phyloP scores from a whole-genome alignment of 2,888 invertebrate genomes.

The Dyspetes luteomarginatus region DNA sequence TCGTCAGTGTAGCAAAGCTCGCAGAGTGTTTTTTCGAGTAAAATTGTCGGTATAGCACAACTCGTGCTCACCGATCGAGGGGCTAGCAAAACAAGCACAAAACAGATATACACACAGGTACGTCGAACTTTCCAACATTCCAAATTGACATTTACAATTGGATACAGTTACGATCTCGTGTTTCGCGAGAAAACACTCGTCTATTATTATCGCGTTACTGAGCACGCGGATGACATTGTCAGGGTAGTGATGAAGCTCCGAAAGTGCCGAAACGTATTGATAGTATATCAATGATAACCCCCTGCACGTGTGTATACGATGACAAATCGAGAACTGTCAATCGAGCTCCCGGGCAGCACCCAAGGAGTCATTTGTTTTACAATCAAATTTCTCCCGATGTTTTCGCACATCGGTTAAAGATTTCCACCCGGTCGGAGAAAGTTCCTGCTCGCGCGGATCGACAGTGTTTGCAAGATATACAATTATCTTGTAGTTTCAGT shows the following conservation, averaged over 20 bases:
- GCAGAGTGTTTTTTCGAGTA: too few species aligned
- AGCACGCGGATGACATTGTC: neutral
- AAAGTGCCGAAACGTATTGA: slow-evolving; percentile 1
- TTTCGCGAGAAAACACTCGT: neutral
- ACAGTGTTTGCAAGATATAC: slow-evolving; percentile 1
- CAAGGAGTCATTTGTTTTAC: slow-evolving; percentile 19
- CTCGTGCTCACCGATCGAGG: neutral
- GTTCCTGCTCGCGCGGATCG: neutral
- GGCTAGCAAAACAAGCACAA: neutral
- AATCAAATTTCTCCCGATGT: slow-evolving; percentile 16
- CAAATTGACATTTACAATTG: neutral
- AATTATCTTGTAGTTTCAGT: slow-evolving; percentile 15
- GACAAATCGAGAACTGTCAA: slow-evolving; percentile 52
- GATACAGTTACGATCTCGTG: neutral
- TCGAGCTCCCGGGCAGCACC: slow-evolving; percentile 16
- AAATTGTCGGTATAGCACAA: too few species aligned
- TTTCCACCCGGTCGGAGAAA: slow-evolving; percentile 11
- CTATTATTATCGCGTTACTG: neutral
- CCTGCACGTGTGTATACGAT: slow-evolving; percentile 40
- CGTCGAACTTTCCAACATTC: slow-evolving; percentile 18
- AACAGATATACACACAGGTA: neutral
- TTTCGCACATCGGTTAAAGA: neutral
- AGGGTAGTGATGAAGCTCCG: slow-evolving; percentile 15
- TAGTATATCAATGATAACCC: neutral
- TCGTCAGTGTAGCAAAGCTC: too few species aligned